Evolutionary conservation across 2,888 invertebrate genomes (phyloP).

Genomic region (Sturmia bella): DNA sequence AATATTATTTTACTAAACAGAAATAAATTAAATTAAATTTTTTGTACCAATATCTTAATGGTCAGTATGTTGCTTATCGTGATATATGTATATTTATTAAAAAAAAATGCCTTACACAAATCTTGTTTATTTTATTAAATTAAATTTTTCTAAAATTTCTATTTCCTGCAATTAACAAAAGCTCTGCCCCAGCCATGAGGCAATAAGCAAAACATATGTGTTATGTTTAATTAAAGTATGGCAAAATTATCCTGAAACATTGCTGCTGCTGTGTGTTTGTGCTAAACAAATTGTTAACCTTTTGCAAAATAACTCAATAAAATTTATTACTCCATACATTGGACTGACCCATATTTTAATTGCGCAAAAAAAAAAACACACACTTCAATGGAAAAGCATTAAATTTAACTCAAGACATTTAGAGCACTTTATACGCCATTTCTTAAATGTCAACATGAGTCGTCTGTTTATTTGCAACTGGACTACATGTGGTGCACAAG

Average conservation of each 20-base stretch:
- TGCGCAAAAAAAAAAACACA: conserved; percentile 7
- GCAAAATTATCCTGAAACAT: not conserved
- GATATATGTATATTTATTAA: not conserved
- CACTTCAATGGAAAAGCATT: conserved; percentile 10
- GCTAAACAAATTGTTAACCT: conserved; percentile 37
- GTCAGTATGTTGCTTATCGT: no score
- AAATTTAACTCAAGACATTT: conserved; percentile 51
- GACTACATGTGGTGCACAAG: conserved; percentile 20
- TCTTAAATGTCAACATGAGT: conserved; percentile 63
- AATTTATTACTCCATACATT: conserved; percentile 29
- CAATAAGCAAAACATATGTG: not conserved
- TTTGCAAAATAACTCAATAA: conserved; percentile 18
- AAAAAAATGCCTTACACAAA: not conserved
- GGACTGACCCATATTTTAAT: conserved; percentile 48
- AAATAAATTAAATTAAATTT: no score
- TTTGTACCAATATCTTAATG: no score
- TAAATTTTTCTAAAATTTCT: conserved; percentile 44
- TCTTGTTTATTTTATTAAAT: not conserved
- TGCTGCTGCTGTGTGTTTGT: not conserved
- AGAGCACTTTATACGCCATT: conserved; percentile 36
- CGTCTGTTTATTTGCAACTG: conserved; percentile 25
- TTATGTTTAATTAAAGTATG: conserved; percentile 31
- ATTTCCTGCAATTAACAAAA: conserved; percentile 60
- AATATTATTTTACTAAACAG: no score
- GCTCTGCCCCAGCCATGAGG: not conserved